Evolutionary conservation across 2,113 vertebrate species (phyloP).

Genomic region (Cyprinodon brontotheroides): DNA sequence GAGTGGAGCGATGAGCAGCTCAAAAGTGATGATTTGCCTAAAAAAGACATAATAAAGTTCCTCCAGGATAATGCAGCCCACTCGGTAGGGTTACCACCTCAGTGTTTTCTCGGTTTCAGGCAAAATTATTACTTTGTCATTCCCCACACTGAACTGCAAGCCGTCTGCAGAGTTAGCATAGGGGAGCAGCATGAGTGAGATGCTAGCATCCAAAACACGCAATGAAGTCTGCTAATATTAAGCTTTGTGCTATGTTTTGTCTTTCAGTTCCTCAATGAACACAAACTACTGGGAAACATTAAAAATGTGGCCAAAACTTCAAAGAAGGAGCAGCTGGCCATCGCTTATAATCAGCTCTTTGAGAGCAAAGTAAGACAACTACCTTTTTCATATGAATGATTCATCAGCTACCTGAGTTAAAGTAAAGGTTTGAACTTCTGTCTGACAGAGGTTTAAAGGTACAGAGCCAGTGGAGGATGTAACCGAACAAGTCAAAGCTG

Average conservation of each 20-base stretch:
- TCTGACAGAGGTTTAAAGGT: conserved; percentile 88
- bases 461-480: conserved; percentile 83
- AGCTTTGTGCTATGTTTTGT: neutral
- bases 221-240: neutral
- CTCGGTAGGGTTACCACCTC: conserved; percentile 79
- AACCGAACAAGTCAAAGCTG: conserved; percentile 83
- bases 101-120: too few species aligned
- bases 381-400: neutral
- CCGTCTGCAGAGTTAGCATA: conserved; percentile 4
- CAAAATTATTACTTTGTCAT: neutral
- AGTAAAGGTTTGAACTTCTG: neutral
- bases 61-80: conserved; percentile 91
- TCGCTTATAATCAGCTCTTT: conserved; percentile 91
- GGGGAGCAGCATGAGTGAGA: neutral
- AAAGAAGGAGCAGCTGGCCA: conserved; percentile 91
- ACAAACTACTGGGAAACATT: conserved; percentile 92
- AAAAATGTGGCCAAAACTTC: conserved; percentile 95
- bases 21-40: conserved; percentile 89
- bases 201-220: neutral
- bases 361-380: conserved; percentile 84
- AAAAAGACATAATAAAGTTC: conserved; percentile 94
- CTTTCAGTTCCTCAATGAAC: conserved; percentile 90
- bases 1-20: conserved; percentile 92
- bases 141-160: neutral
- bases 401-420: neutral